Evolutionary conservation across 1,140 invertebrate species (phyloP), one percentile per base, ranked within the genome.

Genomic region (Maconellicoccus hirsutus): DNA sequence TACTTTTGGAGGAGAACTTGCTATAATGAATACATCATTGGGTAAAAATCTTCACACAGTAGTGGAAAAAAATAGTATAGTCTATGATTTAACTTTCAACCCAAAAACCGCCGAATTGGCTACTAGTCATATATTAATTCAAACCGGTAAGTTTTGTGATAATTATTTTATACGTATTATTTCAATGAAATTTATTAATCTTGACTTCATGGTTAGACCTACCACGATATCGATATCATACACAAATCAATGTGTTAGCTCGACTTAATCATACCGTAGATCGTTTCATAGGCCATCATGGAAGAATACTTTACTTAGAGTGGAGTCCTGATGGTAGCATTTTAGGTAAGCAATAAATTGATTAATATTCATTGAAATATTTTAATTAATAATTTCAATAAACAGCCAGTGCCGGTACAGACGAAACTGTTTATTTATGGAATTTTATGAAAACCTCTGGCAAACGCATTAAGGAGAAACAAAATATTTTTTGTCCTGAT

Each of bases 241-340:
- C 71, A 21, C 42, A 72, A 61, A 69, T 73, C 0, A 71, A 72
- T 33, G 73, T 73, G 1, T 42, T 72, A 39, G 70, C 73, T 8
- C 59, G 63, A 39, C 59, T 73, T 23, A 39, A 72, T 33, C 27
- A 70, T 27, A 61, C 72, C n/a, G 74, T 74, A 0, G 73, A 74
- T 42, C 72, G 71, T 25, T 29, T 74, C 12, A 71, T 66, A 12
- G 70, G 63, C 8, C 70, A 71, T 42, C 23, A 14, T 8, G 73
- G 73, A 2, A 27, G 33, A 23, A 52, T 75, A 12, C 52, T 72
- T 22, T 74, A 74, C 59, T 59, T 75, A 8, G 27, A 74, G 39
- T 75, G 74, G 74, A 75, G 72, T 71, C 73, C 73, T 14, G 74
- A 75, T 52, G 70, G 66, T 1, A 71, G 25, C n/a, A 42, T 70